These are phyloP conservation scores for Ia io DNA, from an alignment of 2,113 vertebrate genomes.

Conservation along the genomic window DNA sequence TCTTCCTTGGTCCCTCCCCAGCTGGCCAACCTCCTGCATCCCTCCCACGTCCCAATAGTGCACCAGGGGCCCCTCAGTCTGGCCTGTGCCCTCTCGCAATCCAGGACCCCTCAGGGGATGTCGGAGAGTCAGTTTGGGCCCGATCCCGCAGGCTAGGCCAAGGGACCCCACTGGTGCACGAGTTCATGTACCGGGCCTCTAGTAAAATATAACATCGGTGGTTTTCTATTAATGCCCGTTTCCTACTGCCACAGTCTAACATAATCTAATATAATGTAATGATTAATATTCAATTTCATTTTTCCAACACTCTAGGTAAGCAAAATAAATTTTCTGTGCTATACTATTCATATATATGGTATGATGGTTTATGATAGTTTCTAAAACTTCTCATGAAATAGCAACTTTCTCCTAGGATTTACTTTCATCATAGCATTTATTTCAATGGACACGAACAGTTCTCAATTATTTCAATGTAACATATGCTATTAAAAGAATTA, in stretches of 20 bases:
- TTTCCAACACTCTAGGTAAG: neutral
- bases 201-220: neutral
- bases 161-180: too few species aligned
- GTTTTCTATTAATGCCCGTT: neutral
- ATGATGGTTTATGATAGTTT: neutral
- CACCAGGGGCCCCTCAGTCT: too few species aligned
- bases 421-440: neutral
- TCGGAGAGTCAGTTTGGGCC: too few species aligned
- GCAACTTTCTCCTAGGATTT: conserved; percentile 33
- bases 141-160: too few species aligned
- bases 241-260: neutral
- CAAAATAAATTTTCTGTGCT: neutral
- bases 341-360: neutral
- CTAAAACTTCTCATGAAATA: conserved; percentile 29
- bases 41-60: too few species aligned
- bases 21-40: too few species aligned
- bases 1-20: too few species aligned
- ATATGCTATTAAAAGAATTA: neutral
- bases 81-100: too few species aligned
- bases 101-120: too few species aligned
- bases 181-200: too few species aligned
- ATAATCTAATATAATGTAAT: neutral
- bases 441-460: neutral
- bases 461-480: conserved; percentile 31
- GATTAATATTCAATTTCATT: neutral